phyloP scores from a whole-genome alignment of 2,113 vertebrate species.

The Anas platyrhynchos region DNA sequence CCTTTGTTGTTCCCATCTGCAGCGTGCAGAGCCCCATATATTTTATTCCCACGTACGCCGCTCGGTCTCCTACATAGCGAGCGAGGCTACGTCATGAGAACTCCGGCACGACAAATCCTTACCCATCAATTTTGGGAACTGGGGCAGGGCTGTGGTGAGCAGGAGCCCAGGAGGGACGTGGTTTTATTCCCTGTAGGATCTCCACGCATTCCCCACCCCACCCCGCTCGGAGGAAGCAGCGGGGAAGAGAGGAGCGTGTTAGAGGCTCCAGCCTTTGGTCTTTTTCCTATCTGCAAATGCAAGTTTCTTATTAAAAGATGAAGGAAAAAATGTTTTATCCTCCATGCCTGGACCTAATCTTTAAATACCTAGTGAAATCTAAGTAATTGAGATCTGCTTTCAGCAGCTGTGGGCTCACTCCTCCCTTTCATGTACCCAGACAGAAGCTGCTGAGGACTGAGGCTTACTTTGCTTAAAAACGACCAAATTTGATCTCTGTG shows the following conservation, averaged over 20 bases:
- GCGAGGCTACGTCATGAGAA: constrained; percentile 41
- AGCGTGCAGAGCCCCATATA: neutral
- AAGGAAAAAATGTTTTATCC: constrained; percentile 52
- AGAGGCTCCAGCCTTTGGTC: neutral
- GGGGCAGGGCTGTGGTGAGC: constrained; percentile 40
- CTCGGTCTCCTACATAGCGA: neutral
- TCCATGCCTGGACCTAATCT: neutral
- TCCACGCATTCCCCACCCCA: constrained; percentile 6
- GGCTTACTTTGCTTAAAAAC: constrained; percentile 49
- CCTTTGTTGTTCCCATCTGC: neutral
- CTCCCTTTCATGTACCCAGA: constrained; percentile 46
- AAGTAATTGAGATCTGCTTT: constrained; percentile 44
- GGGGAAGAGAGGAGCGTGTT: neutral
- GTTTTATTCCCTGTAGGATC: constrained; percentile 43
- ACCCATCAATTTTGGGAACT: constrained; percentile 58
- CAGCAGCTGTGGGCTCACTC: constrained; percentile 47
- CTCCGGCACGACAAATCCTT: neutral
- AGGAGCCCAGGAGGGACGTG: neutral
- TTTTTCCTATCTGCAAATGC: constrained; percentile 32
- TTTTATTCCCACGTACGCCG: neutral
- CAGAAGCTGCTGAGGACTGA: constrained; percentile 40
- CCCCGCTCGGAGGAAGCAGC: neutral
- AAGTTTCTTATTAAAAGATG: constrained; percentile 67
- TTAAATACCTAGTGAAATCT: constrained; percentile 57
- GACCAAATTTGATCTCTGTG: constrained; percentile 23